Evolutionary conservation across 2,797 vertebrate species (phyloP), one percentile per base, ranked within the genome.

Genomic region (Furcifer pardalis): DNA sequence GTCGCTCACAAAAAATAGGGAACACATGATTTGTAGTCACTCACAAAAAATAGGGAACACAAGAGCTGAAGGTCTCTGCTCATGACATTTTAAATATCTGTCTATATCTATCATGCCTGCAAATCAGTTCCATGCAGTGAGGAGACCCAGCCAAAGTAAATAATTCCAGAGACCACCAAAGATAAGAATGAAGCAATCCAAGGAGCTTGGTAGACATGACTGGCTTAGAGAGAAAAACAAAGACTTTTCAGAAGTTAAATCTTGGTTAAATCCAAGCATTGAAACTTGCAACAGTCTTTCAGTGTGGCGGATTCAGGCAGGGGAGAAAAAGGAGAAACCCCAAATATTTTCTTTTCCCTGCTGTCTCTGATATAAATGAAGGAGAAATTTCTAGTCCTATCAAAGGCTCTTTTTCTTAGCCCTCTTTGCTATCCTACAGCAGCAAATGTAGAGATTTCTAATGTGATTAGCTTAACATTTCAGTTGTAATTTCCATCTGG

Each of bases 111-210:
- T 77, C 63, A 46, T 86, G 66, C 76, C 60, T 30, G 10, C 66
- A 9, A 87, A 44, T 65, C 35, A 42, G 44, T 60, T 42, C 35
- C 72, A 0, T 40, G 0, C 82, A 83, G 86, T 74, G 71, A 88
- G 83, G 82, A 86, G 74, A 71, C 75, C 81, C 49, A 6, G 42
- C 32, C 81, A 81, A 86, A 77, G 84, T 89, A 90, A 72, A 84
- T 85, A 90, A 86, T 88, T 86, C 84, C 59, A 66, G 78, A 82
- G 79, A 83, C 7, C 42, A 49, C 21, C 72, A 89, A 66, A 84
- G 80, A 85, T 66, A 62, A 83, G 60, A 86, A 65, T 77, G 66
- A 25, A 27, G 77, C 59, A 1, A 46, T 68, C 40, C 13, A 84
- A 77, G 60, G 30, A 52, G 78, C 0, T 84, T 52, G 85, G 79